Evolutionary conservation across 2,113 vertebrate genomes (phyloP).

Genomic region (Galeopterus variegatus): DNA sequence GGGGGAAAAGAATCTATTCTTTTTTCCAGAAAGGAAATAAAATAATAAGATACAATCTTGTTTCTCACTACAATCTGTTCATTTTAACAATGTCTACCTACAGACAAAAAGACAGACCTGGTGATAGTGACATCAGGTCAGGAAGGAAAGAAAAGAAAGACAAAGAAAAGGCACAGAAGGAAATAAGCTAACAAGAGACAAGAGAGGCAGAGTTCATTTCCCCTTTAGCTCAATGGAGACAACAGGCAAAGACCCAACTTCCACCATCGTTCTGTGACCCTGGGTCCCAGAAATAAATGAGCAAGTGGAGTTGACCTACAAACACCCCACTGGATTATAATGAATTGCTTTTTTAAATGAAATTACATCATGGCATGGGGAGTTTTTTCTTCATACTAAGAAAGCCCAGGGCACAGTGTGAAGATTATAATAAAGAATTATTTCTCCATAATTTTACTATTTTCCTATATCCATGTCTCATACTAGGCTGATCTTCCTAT

Average conservation of each 20-base stretch:
- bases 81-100: conserved; percentile 50
- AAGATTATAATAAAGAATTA: background rate
- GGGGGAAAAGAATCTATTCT: background rate
- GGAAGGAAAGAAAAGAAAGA: background rate
- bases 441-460: background rate
- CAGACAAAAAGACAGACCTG: background rate
- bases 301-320: background rate
- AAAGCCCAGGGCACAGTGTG: background rate
- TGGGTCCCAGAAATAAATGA: background rate
- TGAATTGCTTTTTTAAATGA: background rate
- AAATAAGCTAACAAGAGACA: conserved; percentile 3
- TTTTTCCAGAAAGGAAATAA: conserved; percentile 60
- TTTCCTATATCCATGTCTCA: conserved; percentile 1
- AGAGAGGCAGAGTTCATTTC: background rate
- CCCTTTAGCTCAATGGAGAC: background rate
- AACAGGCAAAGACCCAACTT: background rate
- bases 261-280: background rate
- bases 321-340: background rate
- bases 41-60: conserved; percentile 45
- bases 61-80: conserved; percentile 47
- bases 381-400: conserved; percentile 3
- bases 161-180: background rate
- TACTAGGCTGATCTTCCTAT: background rate
- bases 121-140: background rate
- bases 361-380: background rate